Evolutionary conservation across 2,113 vertebrate species (phyloP).

Genomic region (Silurus asotus): DNA sequence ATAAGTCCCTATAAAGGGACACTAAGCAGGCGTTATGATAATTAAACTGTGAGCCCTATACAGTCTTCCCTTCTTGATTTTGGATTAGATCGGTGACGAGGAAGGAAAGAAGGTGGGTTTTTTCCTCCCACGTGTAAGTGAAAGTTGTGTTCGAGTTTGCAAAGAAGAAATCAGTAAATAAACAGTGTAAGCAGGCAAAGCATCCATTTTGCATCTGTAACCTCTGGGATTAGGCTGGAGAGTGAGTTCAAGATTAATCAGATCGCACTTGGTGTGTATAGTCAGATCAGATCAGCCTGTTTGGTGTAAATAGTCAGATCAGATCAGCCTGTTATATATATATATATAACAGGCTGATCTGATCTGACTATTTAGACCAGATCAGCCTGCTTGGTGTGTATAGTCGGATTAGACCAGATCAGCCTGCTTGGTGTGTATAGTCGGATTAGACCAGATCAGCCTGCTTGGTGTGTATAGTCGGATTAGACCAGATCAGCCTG

Average conservation of each 20-base stretch:
- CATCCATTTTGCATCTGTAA: not conserved
- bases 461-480: too few relatives aligned
- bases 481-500: too few relatives aligned
- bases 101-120: slow-evolving; percentile 17
- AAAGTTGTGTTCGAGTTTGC: not conserved
- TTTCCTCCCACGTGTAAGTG: not conserved
- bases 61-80: not conserved
- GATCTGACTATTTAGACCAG: too few relatives aligned
- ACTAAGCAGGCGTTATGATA: not conserved
- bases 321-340: too few relatives aligned
- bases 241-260: not conserved
- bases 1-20: not conserved
- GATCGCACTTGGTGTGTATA: not conserved
- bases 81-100: not conserved
- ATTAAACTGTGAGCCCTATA: not conserved
- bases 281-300: not conserved
- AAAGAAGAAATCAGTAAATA: not conserved
- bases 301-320: not conserved
- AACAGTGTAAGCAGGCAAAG: not conserved
- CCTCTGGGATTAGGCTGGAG: not conserved
- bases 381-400: too few relatives aligned
- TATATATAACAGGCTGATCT: too few relatives aligned
- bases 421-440: too few relatives aligned
- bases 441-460: too few relatives aligned
- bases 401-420: too few relatives aligned